Conservation (phyloP, 1,140 invertebrate genomes). For the Akabosia matsudoensis region DNA sequence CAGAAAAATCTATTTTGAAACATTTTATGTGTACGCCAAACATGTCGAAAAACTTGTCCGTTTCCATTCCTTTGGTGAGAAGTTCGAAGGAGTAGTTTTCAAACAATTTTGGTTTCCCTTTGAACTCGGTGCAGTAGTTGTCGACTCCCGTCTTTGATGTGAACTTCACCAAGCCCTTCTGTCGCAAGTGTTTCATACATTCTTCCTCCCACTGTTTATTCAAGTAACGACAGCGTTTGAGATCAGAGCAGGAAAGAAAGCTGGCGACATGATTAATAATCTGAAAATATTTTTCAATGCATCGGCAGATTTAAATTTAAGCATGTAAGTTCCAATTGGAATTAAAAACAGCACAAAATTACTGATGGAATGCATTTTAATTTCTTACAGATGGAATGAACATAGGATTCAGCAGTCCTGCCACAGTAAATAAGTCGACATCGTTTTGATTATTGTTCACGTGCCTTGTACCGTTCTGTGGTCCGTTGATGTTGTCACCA, state of each 20-base stretch:
- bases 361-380: background rate
- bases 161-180: background rate
- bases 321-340: background rate
- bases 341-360: background rate
- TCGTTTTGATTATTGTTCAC: background rate
- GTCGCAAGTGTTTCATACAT: background rate
- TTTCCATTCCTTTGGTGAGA: background rate
- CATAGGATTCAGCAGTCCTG: background rate
- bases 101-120: background rate
- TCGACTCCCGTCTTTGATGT: background rate
- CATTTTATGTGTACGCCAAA: background rate
- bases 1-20: slow-evolving; percentile 1
- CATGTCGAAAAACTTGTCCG: background rate
- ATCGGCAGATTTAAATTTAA: background rate
- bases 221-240: background rate
- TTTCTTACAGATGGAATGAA: slow-evolving; percentile 2
- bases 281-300: background rate
- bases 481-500: background rate
- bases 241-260: background rate
- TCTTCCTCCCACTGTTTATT: slow-evolving; percentile 15
- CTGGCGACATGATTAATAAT: background rate
- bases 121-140: background rate
- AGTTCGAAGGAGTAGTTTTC: background rate
- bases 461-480: background rate
- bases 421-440: background rate